Conservation (phyloP, 2,888 invertebrate species). For the Buathra laborator region DNA sequence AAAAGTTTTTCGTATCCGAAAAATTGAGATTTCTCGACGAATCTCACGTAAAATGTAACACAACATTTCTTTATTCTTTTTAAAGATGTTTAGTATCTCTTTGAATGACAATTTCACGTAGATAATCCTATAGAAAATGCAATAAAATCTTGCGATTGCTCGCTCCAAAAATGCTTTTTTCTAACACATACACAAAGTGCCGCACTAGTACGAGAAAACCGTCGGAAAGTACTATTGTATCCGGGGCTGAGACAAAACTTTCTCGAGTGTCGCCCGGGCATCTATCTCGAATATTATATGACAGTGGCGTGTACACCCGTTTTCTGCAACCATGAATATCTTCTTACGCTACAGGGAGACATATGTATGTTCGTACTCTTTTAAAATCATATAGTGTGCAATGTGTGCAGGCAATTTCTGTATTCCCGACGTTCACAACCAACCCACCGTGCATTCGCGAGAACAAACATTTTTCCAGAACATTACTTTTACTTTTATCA, state of each 20-base stretch:
- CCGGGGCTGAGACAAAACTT: slow-evolving; percentile 23
- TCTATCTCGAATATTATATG: slow-evolving; percentile 46
- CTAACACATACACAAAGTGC: neutral
- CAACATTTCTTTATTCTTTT: neutral
- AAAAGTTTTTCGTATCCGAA: slow-evolving; percentile 3
- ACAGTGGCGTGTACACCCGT: slow-evolving; percentile 47
- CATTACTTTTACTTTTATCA: slow-evolving; percentile 82
- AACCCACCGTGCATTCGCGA: slow-evolving; percentile 54
- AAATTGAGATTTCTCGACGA: neutral
- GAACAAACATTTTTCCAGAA: slow-evolving; percentile 79
- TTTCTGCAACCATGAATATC: slow-evolving; percentile 18
- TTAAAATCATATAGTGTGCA: slow-evolving; percentile 23
- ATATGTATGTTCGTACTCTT: slow-evolving; percentile 4
- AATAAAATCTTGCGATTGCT: neutral
- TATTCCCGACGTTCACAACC: slow-evolving; percentile 8
- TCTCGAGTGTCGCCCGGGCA: slow-evolving; percentile 13
- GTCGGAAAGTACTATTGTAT: slow-evolving; percentile 5
- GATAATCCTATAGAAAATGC: no score
- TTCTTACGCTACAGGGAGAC: neutral
- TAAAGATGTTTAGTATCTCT: neutral
- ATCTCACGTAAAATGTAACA: neutral
- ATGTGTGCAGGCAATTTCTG: slow-evolving; percentile 15
- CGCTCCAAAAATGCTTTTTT: neutral
- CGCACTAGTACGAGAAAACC: neutral
- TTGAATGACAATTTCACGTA: no score